phyloP scores from a whole-genome alignment of 30 jellyfish, hydroid and myxozoan species.

The Mastigias papua region DNA sequence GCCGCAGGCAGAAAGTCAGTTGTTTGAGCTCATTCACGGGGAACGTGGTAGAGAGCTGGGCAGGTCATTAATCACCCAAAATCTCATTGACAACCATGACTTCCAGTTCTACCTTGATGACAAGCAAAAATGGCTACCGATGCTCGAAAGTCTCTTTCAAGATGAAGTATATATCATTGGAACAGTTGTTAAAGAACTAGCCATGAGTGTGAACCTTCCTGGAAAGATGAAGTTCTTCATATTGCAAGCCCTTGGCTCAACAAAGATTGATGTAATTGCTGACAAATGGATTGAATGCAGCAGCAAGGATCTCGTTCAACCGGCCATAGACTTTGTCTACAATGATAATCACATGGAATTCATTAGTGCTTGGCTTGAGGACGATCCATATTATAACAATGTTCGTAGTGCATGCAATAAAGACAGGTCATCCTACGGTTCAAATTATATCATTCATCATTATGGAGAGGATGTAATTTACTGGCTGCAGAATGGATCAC shows the following conservation, averaged over 20 bases:
- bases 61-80: conserved; percentile 2
- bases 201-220: conserved; percentile 4
- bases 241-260: conserved; percentile 40
- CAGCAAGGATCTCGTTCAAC: conserved; percentile 9
- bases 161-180: conserved; percentile 56
- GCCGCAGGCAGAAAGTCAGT: not conserved
- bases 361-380: not conserved
- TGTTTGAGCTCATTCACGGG: not conserved
- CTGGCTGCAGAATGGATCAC: not conserved
- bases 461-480: no score
- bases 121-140: conserved; percentile 31
- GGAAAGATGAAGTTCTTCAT: conserved; percentile 51
- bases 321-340: conserved; percentile 17
- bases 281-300: conserved; percentile 31
- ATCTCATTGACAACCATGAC: conserved; percentile 31
- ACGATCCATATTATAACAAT: no score
- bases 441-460: no score
- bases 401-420: no score
- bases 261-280: not conserved
- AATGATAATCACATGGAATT: not conserved
- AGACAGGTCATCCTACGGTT: no score
- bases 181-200: conserved; percentile 40
- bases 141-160: conserved; percentile 22
- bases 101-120: conserved; percentile 34
- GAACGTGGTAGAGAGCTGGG: conserved; percentile 34